These are phyloP conservation scores for Muscicapa comitata DNA, from an alignment of 2,797 vertebrate species.

Conservation along the genomic window DNA sequence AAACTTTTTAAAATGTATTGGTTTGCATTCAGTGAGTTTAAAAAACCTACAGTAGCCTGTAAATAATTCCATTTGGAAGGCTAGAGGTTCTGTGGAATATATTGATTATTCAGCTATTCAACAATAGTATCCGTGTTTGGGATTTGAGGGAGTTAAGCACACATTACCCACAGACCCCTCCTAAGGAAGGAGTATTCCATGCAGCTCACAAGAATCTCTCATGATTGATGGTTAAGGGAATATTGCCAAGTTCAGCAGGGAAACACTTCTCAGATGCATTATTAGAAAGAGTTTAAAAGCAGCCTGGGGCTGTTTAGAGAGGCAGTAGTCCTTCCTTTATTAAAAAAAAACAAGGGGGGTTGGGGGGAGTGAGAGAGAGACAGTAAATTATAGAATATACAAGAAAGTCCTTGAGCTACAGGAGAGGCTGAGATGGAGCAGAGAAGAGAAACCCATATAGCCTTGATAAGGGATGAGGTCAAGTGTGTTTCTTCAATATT, in stretches of 20 bases:
- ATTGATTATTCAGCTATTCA: background rate
- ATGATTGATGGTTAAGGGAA: conserved; percentile 45
- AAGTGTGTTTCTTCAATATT: conserved; percentile 47
- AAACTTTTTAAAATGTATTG: background rate
- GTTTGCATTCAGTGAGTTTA: background rate
- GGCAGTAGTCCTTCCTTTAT: conserved; percentile 5
- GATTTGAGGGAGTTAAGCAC: background rate
- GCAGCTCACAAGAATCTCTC: background rate
- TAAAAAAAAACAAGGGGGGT: background rate
- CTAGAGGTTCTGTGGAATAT: background rate
- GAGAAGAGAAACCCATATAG: background rate
- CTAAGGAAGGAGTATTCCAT: background rate
- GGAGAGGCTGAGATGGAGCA: background rate
- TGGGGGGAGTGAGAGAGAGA: background rate
- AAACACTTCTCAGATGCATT: conserved; percentile 20
- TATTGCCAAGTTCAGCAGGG: conserved; percentile 54
- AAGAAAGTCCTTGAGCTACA: conserved; percentile 15
- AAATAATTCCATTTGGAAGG: background rate
- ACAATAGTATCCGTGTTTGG: background rate
- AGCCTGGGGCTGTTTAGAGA: conserved; percentile 30
- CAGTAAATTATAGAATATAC: background rate
- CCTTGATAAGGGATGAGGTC: conserved; percentile 2
- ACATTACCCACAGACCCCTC: background rate
- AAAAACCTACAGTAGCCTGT: background rate
- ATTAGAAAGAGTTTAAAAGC: conserved; percentile 48